phyloP scores from a whole-genome alignment of 2,113 vertebrate species.

The Romanogobio albipinnatus region DNA sequence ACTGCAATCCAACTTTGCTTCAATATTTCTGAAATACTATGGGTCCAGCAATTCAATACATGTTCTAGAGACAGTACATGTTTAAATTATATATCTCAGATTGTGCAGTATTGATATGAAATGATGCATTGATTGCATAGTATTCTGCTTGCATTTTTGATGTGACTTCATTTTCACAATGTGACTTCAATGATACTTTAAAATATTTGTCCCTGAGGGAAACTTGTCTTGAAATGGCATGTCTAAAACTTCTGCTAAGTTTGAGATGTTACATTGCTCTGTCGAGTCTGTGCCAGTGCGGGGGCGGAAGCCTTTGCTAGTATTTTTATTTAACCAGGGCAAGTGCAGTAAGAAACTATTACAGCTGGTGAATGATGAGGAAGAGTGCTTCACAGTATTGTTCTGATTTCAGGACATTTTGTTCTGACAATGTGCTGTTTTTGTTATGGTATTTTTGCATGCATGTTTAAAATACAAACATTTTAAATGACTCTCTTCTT shows the following conservation, averaged over 20 bases:
- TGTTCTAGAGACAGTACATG: not conserved
- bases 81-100: not conserved
- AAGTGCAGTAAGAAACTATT: conserved; percentile 3
- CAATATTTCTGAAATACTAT: not conserved
- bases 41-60: not conserved
- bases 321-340: conserved; percentile 18
- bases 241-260: not conserved
- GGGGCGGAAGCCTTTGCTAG: not conserved
- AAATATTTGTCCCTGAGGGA: not conserved
- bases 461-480: not conserved
- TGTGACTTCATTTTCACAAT: not conserved
- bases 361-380: not conserved
- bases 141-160: not conserved
- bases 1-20: not conserved
- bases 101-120: not conserved
- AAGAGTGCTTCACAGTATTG: not conserved
- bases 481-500: not conserved
- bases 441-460: conserved; percentile 34
- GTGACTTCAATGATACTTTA: not conserved
- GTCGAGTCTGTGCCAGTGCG: not conserved
- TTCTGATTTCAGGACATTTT: conserved; percentile 13
- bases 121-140: not conserved
- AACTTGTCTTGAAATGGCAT: not conserved
- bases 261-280: conserved; percentile 5
- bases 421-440: conserved; percentile 3